Evolutionary conservation across 2,888 invertebrate genomes (phyloP).

Genomic region (Dicyrtomina minuta): DNA sequence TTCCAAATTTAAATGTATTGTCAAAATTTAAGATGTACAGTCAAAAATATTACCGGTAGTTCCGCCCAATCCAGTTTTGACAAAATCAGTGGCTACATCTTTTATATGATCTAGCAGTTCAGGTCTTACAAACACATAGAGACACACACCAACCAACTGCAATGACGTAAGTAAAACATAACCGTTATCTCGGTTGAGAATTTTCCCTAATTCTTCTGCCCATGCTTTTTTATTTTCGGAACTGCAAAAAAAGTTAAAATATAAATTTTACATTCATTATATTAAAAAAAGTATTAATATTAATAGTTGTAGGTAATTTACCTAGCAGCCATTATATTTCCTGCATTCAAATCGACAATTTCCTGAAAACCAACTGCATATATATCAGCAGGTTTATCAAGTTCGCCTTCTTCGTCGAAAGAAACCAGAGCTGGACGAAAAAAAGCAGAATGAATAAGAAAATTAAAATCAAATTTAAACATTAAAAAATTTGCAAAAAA

Average conservation of each 20-base stretch:
- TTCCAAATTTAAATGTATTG: too few species aligned
- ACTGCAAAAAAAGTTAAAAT: conserved; percentile 58
- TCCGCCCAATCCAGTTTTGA: conserved; percentile 97
- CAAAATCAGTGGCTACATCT: conserved; percentile 91
- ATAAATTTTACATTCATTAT: background rate
- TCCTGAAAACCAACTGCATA: conserved; percentile 99
- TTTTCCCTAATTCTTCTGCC: conserved; percentile 92
- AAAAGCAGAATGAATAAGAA: conserved; percentile 34
- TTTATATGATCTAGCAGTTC: conserved; percentile 83
- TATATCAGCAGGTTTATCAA: conserved; percentile 72
- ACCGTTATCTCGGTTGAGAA: conserved; percentile 79
- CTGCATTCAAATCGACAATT: conserved; percentile 97
- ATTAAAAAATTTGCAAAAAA: background rate
- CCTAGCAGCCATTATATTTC: conserved; percentile 94
- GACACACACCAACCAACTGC: conserved; percentile 95
- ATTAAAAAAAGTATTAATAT: background rate
- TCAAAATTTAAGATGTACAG: background rate
- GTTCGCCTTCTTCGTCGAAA: conserved; percentile 54
- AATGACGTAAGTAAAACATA: conserved; percentile 90
- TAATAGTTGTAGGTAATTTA: conserved; percentile 50
- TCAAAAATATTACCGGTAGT: conserved; percentile 67
- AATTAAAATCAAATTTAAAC: background rate
- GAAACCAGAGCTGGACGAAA: conserved; percentile 56
- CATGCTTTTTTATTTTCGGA: conserved; percentile 90
- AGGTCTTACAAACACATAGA: conserved; percentile 90